phyloP scores from a whole-genome alignment of 2,797 vertebrate genomes.

The Sebastes taczanowskii region DNA sequence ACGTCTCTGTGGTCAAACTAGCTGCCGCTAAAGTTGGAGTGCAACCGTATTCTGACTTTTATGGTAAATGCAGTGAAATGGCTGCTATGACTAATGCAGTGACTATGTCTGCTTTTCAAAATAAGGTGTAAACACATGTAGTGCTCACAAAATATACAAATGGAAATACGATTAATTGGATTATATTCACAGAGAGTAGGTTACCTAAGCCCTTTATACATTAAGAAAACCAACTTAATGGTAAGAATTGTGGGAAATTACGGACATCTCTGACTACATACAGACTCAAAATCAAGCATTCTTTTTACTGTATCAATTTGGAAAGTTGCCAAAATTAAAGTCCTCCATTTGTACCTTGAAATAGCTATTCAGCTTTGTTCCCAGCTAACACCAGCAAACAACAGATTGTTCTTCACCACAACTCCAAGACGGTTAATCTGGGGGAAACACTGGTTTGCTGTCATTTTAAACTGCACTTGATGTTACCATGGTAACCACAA shows the following conservation, averaged over 20 bases:
- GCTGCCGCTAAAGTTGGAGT: neutral
- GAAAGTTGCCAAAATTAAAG: neutral
- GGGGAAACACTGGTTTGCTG: neutral
- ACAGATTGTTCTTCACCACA: neutral
- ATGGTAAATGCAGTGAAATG: neutral
- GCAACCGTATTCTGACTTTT: neutral
- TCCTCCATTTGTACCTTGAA: neutral
- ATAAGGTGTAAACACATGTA: neutral
- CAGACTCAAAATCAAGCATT: neutral
- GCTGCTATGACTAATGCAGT: neutral
- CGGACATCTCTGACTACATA: neutral
- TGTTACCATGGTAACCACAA: conserved; percentile 21
- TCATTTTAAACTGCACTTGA: neutral
- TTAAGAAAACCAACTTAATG: neutral
- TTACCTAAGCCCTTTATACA: neutral
- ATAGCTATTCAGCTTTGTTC: neutral
- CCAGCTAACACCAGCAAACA: too few species aligned
- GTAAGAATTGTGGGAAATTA: neutral
- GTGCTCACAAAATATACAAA: neutral
- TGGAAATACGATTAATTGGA: neutral
- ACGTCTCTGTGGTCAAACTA: neutral
- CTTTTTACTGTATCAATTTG: neutral
- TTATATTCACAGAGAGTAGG: neutral
- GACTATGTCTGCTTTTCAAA: neutral
- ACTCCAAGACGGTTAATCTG: neutral